Base-by-base conservation (phyloP, 2,888 invertebrate genomes). In the Exephanes ischioxanthus region DNA sequence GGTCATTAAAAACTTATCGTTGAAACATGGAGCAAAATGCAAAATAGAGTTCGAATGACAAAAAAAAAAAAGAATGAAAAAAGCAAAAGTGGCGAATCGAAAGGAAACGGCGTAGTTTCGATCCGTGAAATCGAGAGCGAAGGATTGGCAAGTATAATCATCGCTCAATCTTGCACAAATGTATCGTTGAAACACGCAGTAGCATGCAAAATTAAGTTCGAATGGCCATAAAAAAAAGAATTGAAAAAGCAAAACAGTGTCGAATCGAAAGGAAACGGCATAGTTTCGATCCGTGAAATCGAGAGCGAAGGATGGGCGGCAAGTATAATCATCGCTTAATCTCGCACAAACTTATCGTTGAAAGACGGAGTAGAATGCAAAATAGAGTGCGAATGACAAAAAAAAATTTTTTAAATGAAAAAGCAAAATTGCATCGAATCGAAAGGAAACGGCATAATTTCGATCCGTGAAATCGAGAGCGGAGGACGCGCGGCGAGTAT, bases 301-400 rank as follows among this genome's bases (percentile, higher is more conserved):
- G 55, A 55, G 72, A 72, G 55, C 41, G 37, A 5, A 72, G 72
- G 55, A 53, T n/a, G 53, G 55, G 72, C 72, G 55, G 55, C 37
- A 41, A 41, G 41, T 72, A 58, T 22, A 11, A 9, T 71, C 55
- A 71, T 72, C 70, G 30, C 30, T 66, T 7, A 37, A 66, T 37
- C 9, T 33, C 26, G 58, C 58, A 22, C 58, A 58, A 51, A 51
- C 2, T 51, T 7, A n/a, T 51, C 53, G 16, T 68, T 68, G 16
- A 19, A 19, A 68, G 3, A 70, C 51, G 6, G 16, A 51, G 14
- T 30, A 53, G 5, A 33, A 26, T 16, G 53, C 30, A 53, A 70
- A 70, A 7, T 51, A 5, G 16, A 22, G 3, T 16, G 22, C 22
- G 55, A 55, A 22, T 6, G 6, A 55, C 7, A 14, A 58, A 58